These are phyloP conservation scores for Bubalus kerabau DNA, from an alignment of 2,113 vertebrate genomes.

Conservation along the genomic window DNA sequence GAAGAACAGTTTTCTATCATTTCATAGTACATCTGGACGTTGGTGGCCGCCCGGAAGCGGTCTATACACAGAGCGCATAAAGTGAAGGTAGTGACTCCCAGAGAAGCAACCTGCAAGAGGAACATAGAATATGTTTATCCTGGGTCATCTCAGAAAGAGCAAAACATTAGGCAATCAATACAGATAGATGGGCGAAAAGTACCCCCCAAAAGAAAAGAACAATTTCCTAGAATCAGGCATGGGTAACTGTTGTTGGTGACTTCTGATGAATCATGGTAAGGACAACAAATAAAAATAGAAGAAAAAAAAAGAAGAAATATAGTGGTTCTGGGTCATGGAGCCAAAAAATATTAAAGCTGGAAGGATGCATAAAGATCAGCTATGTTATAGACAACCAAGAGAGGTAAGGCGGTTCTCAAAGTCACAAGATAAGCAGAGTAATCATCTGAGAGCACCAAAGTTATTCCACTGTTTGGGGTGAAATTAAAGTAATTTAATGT, in stretches of 20 bases:
- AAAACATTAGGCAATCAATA: not conserved
- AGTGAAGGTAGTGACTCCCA: constrained; percentile 96
- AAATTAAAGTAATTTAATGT: not conserved
- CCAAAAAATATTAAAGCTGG: not conserved
- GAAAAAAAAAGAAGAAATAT: not conserved
- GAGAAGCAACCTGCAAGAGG: constrained; percentile 88
- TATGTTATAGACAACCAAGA: not conserved
- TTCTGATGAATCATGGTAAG: not conserved
- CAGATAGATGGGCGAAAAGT: not conserved
- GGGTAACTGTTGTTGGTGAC: not conserved
- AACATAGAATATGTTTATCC: not conserved
- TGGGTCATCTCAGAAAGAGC: not conserved
- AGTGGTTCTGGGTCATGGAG: not conserved
- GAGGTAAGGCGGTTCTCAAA: not conserved
- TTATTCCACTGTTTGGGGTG: not conserved
- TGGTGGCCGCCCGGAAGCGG: constrained; percentile 94
- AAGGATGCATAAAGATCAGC: not conserved
- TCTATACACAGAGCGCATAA: constrained; percentile 97
- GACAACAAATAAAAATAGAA: not conserved
- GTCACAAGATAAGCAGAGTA: not conserved
- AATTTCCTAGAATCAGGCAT: not conserved
- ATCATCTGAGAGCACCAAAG: not conserved
- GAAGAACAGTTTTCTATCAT: constrained; percentile 97
- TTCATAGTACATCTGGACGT: constrained; percentile 97
- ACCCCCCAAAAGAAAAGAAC: fast-evolving